Conservation (phyloP, 2,888 invertebrate genomes). For the Hydropsyche betteni region DNA sequence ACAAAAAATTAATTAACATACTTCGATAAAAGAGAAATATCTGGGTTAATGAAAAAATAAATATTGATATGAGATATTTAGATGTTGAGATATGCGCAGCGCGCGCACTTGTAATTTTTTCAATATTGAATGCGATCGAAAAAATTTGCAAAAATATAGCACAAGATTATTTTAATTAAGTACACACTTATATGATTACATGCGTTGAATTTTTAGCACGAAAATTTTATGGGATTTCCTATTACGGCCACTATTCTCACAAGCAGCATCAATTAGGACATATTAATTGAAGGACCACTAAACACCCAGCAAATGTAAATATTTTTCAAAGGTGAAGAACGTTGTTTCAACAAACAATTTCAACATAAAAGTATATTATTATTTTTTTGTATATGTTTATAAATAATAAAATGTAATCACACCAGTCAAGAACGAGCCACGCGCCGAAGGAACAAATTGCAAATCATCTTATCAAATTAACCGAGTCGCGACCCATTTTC, state of each 20-base stretch:
- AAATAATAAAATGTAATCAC: too few relatives aligned
- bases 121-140: too few relatives aligned
- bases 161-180: too few relatives aligned
- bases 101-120: too few relatives aligned
- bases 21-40: conserved; percentile 27
- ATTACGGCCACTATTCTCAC: not conserved
- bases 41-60: conserved; percentile 32
- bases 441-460: conserved; percentile 21
- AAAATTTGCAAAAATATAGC: too few relatives aligned
- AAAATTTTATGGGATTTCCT: not conserved
- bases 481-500: conserved; percentile 27
- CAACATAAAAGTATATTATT: too few relatives aligned
- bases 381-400: too few relatives aligned
- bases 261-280: too few relatives aligned
- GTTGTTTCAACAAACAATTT: not conserved
- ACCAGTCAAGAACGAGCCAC: too few relatives aligned
- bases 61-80: conserved; percentile 22
- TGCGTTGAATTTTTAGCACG: not conserved
- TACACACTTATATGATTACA: not conserved
- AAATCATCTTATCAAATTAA: conserved; percentile 33
- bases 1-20: conserved; percentile 24
- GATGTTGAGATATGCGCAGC: too few relatives aligned
- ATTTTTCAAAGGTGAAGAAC: not conserved
- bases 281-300: too few relatives aligned
- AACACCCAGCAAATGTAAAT: too few relatives aligned